Conservation (phyloP, 2,888 invertebrate species). For the Pterobdella sp. region DNA sequence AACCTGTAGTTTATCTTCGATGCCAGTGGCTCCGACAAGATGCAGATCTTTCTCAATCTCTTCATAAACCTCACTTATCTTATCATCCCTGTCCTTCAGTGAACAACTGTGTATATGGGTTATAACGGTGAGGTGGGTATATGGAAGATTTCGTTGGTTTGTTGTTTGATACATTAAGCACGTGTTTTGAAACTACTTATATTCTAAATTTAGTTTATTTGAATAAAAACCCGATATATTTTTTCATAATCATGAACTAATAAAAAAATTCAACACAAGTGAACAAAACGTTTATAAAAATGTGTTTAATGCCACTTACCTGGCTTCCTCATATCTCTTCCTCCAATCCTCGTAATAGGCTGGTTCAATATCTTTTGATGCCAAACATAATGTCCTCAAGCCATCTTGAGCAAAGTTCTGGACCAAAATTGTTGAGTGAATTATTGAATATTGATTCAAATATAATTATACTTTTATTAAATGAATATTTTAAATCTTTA, state of each 20-base stretch:
- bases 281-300: background rate
- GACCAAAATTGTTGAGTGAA: slow-evolving; percentile 31
- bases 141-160: background rate
- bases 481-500: too few relatives aligned
- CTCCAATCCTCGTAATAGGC: slow-evolving; percentile 62
- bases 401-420: slow-evolving; percentile 95
- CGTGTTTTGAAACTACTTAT: too few relatives aligned
- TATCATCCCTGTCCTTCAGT: slow-evolving; percentile 77
- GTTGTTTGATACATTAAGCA: too few relatives aligned
- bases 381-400: slow-evolving; percentile 84
- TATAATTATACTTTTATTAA: too few relatives aligned
- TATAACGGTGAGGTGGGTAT: background rate
- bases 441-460: too few relatives aligned
- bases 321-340: slow-evolving; percentile 74
- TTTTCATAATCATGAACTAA: background rate
- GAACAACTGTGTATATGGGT: slow-evolving; percentile 42
- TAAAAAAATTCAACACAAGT: background rate
- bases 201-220: slow-evolving; percentile 16
- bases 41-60: slow-evolving; percentile 89
- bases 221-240: background rate
- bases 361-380: slow-evolving; percentile 65
- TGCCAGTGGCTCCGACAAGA: slow-evolving; percentile 87
- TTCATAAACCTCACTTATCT: slow-evolving; percentile 84
- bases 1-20: slow-evolving; percentile 98
- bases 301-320: slow-evolving; percentile 46